Percentiles rank a stretch among this genome's conserved stretches.
Conservation (phyloP, 2,113 vertebrate genomes). For the Gallinago media region DNA sequence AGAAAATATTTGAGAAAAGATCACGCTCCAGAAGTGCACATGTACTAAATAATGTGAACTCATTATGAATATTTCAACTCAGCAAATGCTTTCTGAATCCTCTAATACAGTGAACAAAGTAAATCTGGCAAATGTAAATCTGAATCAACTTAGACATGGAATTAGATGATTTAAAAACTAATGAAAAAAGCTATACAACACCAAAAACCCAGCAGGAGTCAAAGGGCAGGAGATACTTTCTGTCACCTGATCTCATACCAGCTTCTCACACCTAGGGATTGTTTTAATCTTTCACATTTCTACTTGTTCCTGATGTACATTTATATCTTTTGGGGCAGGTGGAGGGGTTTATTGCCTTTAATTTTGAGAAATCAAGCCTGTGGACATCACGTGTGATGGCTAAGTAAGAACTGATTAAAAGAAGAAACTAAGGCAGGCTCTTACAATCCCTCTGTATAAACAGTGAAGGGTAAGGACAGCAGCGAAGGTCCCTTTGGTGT, state of each 20-base stretch:
- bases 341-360: not conserved
- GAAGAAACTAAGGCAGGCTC: not conserved
- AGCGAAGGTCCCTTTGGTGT: not conserved
- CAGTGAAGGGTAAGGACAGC: not conserved
- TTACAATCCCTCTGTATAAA: not conserved
- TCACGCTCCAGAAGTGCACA: not conserved
- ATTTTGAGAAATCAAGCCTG: not conserved
- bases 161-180: not conserved
- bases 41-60: not conserved
- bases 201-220: not conserved
- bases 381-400: fast-evolving
- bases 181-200: not conserved
- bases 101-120: not conserved
- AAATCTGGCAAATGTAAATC: not conserved
- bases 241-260: not conserved
- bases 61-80: not conserved
- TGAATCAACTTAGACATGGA: not conserved
- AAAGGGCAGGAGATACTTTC: not conserved
- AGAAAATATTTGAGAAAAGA: not conserved
- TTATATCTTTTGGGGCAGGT: not conserved
- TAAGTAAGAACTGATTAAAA: not conserved
- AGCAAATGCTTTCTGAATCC: not conserved
- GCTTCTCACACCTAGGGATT: not conserved
- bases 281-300: not conserved
- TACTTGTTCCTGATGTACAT: not conserved